Evolutionary conservation across 2,888 invertebrate species (phyloP).

Genomic region (Machimus rusticus): DNA sequence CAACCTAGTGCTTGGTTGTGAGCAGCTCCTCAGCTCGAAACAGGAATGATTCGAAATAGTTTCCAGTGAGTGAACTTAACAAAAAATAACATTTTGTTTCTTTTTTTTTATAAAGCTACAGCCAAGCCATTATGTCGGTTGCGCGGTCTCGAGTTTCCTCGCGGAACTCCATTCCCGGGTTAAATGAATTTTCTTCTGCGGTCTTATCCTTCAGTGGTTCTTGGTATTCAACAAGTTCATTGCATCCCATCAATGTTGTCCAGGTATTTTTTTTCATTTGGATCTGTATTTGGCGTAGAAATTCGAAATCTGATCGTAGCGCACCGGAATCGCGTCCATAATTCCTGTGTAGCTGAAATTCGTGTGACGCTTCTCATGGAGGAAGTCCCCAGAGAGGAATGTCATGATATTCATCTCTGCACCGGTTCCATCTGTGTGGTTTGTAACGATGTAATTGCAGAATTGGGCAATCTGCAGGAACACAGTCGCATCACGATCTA

Average conservation of each 20-base stretch:
- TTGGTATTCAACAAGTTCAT: slow-evolving; percentile 26
- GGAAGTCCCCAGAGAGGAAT: slow-evolving; percentile 73
- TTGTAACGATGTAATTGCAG: slow-evolving; percentile 61
- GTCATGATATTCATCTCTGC: slow-evolving; percentile 71
- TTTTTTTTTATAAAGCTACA: slow-evolving; percentile 3
- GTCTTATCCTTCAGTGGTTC: slow-evolving; percentile 33
- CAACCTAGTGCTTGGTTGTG: background rate
- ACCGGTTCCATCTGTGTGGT: slow-evolving; percentile 65
- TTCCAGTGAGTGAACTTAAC: background rate
- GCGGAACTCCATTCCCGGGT: slow-evolving; percentile 31
- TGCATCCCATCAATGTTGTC: background rate
- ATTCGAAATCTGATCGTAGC: slow-evolving; percentile 80
- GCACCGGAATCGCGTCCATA: slow-evolving; percentile 81
- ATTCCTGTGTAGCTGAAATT: slow-evolving; percentile 80
- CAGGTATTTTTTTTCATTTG: slow-evolving; percentile 59
- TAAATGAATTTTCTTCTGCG: slow-evolving; percentile 37
- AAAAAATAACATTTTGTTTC: background rate
- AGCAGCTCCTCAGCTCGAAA: background rate
- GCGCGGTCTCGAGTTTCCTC: slow-evolving; percentile 1
- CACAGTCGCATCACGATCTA: slow-evolving; percentile 61
- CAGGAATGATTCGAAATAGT: background rate
- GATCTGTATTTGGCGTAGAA: slow-evolving; percentile 89
- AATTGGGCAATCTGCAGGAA: slow-evolving; percentile 62
- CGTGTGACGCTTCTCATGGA: slow-evolving; percentile 58
- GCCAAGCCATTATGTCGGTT: slow-evolving; percentile 4